Conservation (phyloP, 2,113 vertebrate genomes). For the Rattus rattus region DNA sequence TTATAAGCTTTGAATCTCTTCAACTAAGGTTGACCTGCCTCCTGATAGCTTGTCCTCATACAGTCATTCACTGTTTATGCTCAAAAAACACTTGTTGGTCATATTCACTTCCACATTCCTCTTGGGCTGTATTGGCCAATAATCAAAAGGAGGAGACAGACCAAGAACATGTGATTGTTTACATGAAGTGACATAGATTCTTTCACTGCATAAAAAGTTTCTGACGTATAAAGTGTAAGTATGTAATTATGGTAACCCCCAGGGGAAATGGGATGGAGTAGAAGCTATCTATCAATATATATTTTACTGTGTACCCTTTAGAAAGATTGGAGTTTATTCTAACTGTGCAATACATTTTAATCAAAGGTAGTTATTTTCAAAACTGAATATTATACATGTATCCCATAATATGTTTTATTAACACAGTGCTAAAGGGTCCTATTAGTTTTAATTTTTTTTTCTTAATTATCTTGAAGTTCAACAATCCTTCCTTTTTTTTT, state of each 20-base stretch:
- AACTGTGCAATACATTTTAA: conserved; percentile 20
- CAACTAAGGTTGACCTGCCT: too few species aligned
- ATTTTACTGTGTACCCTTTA: not conserved
- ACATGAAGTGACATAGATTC: not conserved
- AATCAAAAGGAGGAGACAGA: too few species aligned
- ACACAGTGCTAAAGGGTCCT: not conserved
- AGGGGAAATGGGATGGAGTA: fast-evolving
- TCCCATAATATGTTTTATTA: conserved; percentile 43
- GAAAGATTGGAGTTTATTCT: not conserved
- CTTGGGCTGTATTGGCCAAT: too few species aligned
- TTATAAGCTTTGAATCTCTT: too few species aligned
- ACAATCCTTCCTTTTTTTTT: not conserved
- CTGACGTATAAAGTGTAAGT: not conserved
- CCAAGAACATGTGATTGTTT: not conserved
- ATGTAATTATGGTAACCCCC: not conserved
- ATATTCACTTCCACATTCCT: too few species aligned
- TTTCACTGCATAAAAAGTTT: conserved; percentile 7
- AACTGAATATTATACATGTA: conserved; percentile 20
- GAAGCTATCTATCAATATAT: too few species aligned
- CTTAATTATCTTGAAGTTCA: not conserved
- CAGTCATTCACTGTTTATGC: too few species aligned
- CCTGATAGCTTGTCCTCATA: too few species aligned
- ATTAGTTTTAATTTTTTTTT: conserved; percentile 24
- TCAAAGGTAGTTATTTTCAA: conserved; percentile 31
- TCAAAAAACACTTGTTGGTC: too few species aligned